phyloP scores from a whole-genome alignment of 2,113 vertebrate genomes.

The Genyomyrus donnyi region DNA sequence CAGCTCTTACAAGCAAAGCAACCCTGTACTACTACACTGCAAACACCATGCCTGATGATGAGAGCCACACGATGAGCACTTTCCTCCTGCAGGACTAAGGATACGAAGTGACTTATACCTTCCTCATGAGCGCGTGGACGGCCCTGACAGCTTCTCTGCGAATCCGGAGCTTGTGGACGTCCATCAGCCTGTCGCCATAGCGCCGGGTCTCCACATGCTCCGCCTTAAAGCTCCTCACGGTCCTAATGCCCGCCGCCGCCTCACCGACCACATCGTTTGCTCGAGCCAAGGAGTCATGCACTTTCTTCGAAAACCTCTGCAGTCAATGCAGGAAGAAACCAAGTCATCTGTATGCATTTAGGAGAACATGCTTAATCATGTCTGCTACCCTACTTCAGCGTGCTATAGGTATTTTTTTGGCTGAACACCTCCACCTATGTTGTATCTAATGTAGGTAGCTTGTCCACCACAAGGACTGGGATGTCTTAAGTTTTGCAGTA shows the following conservation, averaged over 20 bases:
- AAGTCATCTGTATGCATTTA: not conserved
- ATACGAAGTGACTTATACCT: constrained; percentile 48
- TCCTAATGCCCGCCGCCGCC: constrained; percentile 58
- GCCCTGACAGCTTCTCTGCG: constrained; percentile 38
- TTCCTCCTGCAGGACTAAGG: not conserved
- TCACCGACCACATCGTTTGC: constrained; percentile 62
- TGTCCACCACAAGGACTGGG: not conserved
- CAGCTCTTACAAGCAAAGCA: not conserved
- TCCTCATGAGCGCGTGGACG: constrained; percentile 48
- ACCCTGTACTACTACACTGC: not conserved
- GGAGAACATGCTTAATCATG: not conserved
- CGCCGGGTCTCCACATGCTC: constrained; percentile 56
- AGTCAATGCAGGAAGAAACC: not conserved
- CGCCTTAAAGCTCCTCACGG: constrained; percentile 62
- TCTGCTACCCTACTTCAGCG: not conserved
- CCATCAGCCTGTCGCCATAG: constrained; percentile 54
- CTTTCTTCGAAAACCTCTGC: constrained; percentile 44
- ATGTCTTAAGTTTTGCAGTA: not conserved
- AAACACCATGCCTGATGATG: not conserved
- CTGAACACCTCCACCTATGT: not conserved
- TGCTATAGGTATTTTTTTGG: not conserved
- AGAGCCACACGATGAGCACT: too few species aligned
- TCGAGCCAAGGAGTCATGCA: constrained; percentile 60
- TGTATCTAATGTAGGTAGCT: not conserved
- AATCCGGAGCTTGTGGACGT: constrained; percentile 53